phyloP scores from a whole-genome alignment of 1,140 invertebrate species.

The Brachionus asplanchnoidis region DNA sequence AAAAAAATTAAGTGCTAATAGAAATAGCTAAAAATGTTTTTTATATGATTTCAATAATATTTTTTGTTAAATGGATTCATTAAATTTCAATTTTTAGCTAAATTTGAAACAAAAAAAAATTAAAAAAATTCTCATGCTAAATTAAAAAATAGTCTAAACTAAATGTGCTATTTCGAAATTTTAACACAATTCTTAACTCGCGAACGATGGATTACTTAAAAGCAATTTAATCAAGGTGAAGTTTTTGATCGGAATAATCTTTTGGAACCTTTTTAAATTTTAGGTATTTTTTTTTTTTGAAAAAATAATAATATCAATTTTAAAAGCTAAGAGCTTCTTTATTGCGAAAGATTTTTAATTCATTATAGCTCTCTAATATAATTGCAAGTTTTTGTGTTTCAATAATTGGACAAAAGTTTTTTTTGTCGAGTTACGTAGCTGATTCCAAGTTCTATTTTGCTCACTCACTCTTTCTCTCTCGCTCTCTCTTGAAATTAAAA shows the following conservation, averaged over 20 bases:
- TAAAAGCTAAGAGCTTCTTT: constrained; percentile 35
- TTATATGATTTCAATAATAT: constrained; percentile 40
- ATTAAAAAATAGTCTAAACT: constrained; percentile 26
- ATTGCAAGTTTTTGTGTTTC: constrained; percentile 39
- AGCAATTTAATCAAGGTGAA: constrained; percentile 32
- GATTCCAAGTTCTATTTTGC: not conserved
- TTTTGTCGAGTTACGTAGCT: not conserved
- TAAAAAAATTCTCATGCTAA: constrained; percentile 19
- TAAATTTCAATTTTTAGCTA: constrained; percentile 22
- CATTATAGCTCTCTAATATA: constrained; percentile 33
- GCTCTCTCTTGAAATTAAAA: not conserved
- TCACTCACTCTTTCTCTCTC: too few species aligned
- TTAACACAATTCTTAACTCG: constrained; percentile 8
- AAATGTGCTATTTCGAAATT: constrained; percentile 13
- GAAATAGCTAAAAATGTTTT: constrained; percentile 32
- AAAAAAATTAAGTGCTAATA: constrained; percentile 33
- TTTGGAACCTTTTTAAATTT: not conserved
- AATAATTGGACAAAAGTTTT: constrained; percentile 38
- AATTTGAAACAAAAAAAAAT: constrained; percentile 23
- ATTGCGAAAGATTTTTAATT: constrained; percentile 25
- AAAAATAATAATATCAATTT: constrained; percentile 12
- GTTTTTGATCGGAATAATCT: constrained; percentile 8
- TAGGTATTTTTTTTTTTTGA: not conserved
- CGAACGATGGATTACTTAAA: constrained; percentile 18
- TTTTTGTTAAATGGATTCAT: constrained; percentile 40